Evolutionary conservation across 2,797 vertebrate species (phyloP).

Genomic region (Philypnodon macrostomus): DNA sequence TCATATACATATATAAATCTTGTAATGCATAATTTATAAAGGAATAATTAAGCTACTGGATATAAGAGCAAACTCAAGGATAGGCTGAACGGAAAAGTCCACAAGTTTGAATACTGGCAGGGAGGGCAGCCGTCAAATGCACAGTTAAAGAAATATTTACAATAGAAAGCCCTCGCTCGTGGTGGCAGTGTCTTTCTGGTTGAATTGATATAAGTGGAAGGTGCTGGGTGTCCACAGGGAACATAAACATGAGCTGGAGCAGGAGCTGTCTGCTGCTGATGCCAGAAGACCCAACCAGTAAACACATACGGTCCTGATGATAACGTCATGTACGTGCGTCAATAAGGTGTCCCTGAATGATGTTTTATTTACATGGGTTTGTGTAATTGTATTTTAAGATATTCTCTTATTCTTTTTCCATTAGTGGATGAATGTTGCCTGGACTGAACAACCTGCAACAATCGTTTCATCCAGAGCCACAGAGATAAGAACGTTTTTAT

Average conservation of each 20-base stretch:
- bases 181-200: constrained; percentile 58
- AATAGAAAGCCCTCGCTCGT: constrained; percentile 60
- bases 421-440: too few species aligned
- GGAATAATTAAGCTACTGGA: too few species aligned
- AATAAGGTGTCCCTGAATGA: neutral
- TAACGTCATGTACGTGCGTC: constrained; percentile 24
- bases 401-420: too few species aligned
- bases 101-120: constrained; percentile 47
- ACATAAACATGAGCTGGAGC: constrained; percentile 68
- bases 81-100: too few species aligned
- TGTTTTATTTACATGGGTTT: too few species aligned
- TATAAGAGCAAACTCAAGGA: too few species aligned
- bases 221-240: constrained; percentile 64
- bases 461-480: too few species aligned
- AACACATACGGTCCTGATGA: constrained; percentile 43
- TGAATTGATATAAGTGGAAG: constrained; percentile 59
- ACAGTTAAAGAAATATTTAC: constrained; percentile 80
- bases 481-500: too few species aligned
- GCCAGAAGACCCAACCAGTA: constrained; percentile 39
- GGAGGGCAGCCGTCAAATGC: constrained; percentile 60
- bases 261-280: constrained; percentile 51
- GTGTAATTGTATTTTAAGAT: too few species aligned
- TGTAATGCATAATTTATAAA: too few species aligned
- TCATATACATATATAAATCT: too few species aligned
- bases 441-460: too few species aligned